These are phyloP conservation scores for Parus major DNA, from an alignment of 2,113 vertebrate genomes.

Conservation along the genomic window DNA sequence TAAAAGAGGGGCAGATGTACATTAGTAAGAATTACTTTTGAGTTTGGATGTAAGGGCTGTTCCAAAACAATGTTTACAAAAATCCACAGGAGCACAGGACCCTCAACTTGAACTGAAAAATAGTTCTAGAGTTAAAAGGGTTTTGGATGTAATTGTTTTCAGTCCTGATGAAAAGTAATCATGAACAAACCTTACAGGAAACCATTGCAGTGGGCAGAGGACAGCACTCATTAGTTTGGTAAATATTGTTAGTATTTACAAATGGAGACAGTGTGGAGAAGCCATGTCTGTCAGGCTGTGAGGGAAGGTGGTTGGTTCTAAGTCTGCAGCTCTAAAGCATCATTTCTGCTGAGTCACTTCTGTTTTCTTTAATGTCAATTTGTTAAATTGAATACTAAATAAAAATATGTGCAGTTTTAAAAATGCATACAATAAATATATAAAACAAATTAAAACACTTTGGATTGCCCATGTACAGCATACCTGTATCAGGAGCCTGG, in stretches of 20 bases:
- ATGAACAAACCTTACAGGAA: not conserved
- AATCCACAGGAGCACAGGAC: not conserved
- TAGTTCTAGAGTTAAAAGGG: not conserved
- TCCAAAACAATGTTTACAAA: not conserved
- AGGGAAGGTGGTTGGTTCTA: not conserved
- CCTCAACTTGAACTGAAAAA: not conserved
- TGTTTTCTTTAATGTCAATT: not conserved
- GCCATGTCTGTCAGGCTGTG: fast-evolving
- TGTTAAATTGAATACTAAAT: not conserved
- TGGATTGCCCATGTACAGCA: fast-evolving
- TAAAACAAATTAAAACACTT: not conserved
- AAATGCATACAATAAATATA: not conserved
- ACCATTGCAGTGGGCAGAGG: not conserved
- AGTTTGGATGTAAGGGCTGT: not conserved
- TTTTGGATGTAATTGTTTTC: not conserved
- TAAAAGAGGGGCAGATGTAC: not conserved
- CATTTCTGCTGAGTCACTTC: not conserved
- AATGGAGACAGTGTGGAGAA: not conserved
- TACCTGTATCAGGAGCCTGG: not conserved
- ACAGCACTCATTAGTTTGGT: not conserved
- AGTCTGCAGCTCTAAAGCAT: not conserved
- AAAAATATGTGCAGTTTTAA: not conserved
- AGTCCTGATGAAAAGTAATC: not conserved
- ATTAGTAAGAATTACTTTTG: not conserved
- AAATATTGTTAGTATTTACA: not conserved